Percentiles rank a stretch among this genome's conserved stretches.
These are phyloP conservation scores for Fringilla coelebs DNA, from an alignment of 2,797 vertebrate genomes.

Conservation along the genomic window DNA sequence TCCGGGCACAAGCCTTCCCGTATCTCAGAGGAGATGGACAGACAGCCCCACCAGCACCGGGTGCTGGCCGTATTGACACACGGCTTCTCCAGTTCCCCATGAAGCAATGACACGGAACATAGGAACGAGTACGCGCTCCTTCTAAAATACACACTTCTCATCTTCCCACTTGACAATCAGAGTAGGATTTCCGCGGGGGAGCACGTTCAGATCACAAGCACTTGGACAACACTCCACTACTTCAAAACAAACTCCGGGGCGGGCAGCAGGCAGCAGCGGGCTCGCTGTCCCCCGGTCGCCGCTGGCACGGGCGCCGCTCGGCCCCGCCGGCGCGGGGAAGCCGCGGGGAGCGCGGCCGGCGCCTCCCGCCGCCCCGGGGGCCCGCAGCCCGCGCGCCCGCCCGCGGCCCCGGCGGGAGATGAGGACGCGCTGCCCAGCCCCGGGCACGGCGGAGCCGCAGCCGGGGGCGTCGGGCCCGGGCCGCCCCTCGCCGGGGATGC, in stretches of 20 bases:
- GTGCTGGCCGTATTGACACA: neutral
- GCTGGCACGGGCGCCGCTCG: neutral
- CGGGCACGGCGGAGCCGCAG: neutral
- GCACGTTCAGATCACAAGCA: neutral
- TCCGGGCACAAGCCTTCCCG: neutral
- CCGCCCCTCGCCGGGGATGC: neutral
- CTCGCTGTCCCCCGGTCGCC: neutral
- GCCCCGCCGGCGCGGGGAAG: neutral
- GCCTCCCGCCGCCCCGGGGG: neutral
- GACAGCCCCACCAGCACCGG: neutral
- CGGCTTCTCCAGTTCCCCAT: fast-evolving
- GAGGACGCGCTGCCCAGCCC: neutral
- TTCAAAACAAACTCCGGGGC: neutral
- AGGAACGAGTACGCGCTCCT: neutral
- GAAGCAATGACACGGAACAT: fast-evolving
- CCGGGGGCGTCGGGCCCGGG: neutral
- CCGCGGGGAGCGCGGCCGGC: neutral
- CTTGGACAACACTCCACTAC: neutral
- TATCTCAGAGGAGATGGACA: fast-evolving
- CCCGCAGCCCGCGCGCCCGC: neutral
- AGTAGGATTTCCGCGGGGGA: neutral
- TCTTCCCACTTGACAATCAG: neutral
- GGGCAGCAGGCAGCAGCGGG: neutral
- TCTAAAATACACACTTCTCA: neutral
- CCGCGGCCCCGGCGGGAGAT: neutral